Conservation (phyloP, 2,888 invertebrate genomes). For the Apodemia zela region DNA sequence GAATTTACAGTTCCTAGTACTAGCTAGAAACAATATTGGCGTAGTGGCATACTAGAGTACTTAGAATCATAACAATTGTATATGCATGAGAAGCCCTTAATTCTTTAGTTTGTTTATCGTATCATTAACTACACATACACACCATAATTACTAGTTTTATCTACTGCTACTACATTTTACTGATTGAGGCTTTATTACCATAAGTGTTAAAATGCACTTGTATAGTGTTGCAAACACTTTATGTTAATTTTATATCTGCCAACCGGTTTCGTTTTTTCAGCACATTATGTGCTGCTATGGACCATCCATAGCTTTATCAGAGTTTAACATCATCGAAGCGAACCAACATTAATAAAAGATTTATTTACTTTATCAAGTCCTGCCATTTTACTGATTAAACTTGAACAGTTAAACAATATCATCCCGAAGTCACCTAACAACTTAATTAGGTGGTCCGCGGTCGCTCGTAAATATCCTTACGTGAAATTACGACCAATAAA, state of each 20-base stretch:
- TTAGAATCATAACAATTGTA: too few relatives aligned
- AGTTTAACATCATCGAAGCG: neutral
- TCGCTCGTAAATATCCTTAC: constrained; percentile 76
- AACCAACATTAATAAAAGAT: neutral
- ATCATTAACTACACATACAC: too few relatives aligned
- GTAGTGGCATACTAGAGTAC: too few relatives aligned
- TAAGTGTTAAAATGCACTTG: too few relatives aligned
- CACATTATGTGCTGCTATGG: neutral
- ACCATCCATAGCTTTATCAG: neutral
- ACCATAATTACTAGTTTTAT: too few relatives aligned
- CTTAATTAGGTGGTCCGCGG: constrained; percentile 77
- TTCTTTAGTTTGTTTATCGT: too few relatives aligned
- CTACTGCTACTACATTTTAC: too few relatives aligned
- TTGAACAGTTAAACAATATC: constrained; percentile 70
- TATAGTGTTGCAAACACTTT: too few relatives aligned
- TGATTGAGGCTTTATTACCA: too few relatives aligned
- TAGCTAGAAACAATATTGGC: too few relatives aligned
- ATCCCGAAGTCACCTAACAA: constrained; percentile 68
- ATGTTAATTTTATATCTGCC: neutral
- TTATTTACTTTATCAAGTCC: constrained; percentile 1
- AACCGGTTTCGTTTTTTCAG: neutral
- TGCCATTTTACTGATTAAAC: constrained; percentile 3
- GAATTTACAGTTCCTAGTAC: too few relatives aligned
- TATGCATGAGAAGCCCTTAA: too few relatives aligned
- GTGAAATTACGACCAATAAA: constrained; percentile 79